Base-by-base conservation (phyloP, 2,113 vertebrate species). In the Corythaeola cristata region DNA sequence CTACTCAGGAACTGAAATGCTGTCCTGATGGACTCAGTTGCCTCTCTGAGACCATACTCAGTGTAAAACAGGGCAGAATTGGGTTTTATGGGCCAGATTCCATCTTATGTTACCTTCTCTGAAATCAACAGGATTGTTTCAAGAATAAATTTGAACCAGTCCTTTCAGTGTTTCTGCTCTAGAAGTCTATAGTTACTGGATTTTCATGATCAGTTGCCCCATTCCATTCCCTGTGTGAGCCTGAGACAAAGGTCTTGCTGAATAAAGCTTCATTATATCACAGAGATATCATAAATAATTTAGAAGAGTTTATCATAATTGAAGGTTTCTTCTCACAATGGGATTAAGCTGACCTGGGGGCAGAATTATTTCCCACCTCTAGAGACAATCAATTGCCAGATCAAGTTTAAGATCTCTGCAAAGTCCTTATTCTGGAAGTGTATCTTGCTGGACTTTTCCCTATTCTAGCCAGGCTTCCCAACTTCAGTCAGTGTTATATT, bases 241-340 rank as follows among this genome's bases (percentile, higher is more conserved):
- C 72, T 47, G 64, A 93, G 72, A 96, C 83, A 89, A 93, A 93
- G 53, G 44, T 84, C 67, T 91, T 92, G 35, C 55, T 80, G 68
- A 93, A 91, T 88, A 93, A 97, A 93, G 66, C 92, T 85, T 97
- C 84, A 88, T 94, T 96, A 96, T 79, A 88, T 96, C 92, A 95
- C 55, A 90, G 79, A 89, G 50, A 75, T 89, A 89, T 41, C 60
- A 88, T 97, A 95, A 97, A 97, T 97, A 96, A 97, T 97, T 89
- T 91, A 97, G 85, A 16, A 72, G 71, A 96, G 85, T 94, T 95
- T 95, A 89, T 95, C 59, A 90, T 96, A 95, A 95, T 72, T 96
- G 93, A 93, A 95, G 78, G 76, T 68, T 95, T 95, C 76, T 95
- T 87, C 71, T 93, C 73, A 72, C 39, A 67, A 83, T 39, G 22